Base-by-base conservation (phyloP, 2,888 invertebrate genomes). In the Leucozona laternaria region DNA sequence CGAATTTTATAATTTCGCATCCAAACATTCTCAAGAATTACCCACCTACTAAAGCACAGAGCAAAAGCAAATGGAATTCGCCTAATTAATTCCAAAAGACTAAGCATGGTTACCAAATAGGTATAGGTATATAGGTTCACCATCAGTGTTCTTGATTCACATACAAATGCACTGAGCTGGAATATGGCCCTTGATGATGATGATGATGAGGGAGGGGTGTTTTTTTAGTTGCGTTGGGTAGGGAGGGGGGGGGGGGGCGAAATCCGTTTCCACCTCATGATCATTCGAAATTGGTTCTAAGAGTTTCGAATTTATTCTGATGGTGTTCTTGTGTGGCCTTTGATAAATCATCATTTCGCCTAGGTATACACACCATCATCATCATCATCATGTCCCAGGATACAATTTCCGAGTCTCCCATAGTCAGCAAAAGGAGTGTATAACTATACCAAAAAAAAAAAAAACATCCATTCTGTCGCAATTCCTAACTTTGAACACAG, bases 321-420 rank as follows among this genome's bases (percentile, higher is more conserved):
- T 68, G 60, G 64, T 72, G 57, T 82, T 58, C 72, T 82, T 8
- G 57, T 62, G 64, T 72, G 80, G 72, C 77, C 77, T 85, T 85
- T 85, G 85, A 85, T 85, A 85, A 85, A 85, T 85, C 85, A 85
- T 85, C 77, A 78, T 80, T 77, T 78, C 72, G 57, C 60, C 58
- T 58, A 76, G 75, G 79, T 82, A 78, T 20, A 20, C n/a, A 20
- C n/a, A 62, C 53, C 15, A 53, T 53, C n/a, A 58, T 20, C 40
- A 40, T 62, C 40, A 28, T 28, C 31, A 50, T 73, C 75, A 43
- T 80, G 40, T 73, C 79, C 68, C 58, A 66, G 72, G 66, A 58
- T 73, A 58, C 57, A 40, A 72, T 37, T 48, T 68, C 57, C 22
- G 68, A 28, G 43, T 40, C 25, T 25, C 1, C 37, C 40, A 48